Conservation (phyloP, 1,140 invertebrate species). For the Drosophila athabasca region DNA sequence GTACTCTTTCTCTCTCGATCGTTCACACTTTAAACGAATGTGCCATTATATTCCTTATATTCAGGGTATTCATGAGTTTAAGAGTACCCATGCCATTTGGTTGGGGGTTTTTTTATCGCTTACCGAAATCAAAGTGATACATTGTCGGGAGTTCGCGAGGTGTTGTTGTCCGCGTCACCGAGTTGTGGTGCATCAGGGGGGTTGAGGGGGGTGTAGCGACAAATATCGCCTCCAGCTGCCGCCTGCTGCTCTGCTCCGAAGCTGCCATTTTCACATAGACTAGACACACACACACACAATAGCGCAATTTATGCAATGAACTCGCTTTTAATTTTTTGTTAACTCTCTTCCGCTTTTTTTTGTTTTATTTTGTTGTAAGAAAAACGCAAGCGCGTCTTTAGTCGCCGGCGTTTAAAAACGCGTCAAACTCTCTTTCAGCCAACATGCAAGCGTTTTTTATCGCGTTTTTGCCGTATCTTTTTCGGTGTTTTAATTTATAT, state of each 20-base stretch:
- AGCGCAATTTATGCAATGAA: constrained; percentile 72
- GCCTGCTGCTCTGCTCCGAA: constrained; percentile 46
- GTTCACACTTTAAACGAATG: too few species aligned
- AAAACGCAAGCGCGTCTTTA: constrained; percentile 56
- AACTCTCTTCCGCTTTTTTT: constrained; percentile 4
- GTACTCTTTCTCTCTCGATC: too few species aligned
- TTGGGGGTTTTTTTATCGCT: constrained; percentile 18
- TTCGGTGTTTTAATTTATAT: constrained; percentile 47
- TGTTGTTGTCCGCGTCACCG: constrained; percentile 68
- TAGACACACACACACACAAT: constrained; percentile 3
- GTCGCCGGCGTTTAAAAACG: constrained; percentile 61
- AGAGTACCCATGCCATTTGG: constrained; percentile 4
- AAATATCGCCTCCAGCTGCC: constrained; percentile 64
- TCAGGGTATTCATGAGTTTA: too few species aligned
- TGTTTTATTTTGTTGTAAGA: constrained; percentile 1
- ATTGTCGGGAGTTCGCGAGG: constrained; percentile 71
- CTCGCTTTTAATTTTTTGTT: constrained; percentile 42
- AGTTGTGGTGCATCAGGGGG: constrained; percentile 38
- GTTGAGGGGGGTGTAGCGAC: constrained; percentile 63
- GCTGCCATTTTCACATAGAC: constrained; percentile 53
- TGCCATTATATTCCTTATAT: too few species aligned
- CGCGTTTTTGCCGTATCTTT: constrained; percentile 5
- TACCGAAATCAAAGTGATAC: constrained; percentile 76
- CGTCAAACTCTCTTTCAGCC: constrained; percentile 47
- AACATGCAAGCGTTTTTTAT: constrained; percentile 60